phyloP scores from a whole-genome alignment of 2,113 vertebrate genomes.

The Perognathus longimembris region DNA sequence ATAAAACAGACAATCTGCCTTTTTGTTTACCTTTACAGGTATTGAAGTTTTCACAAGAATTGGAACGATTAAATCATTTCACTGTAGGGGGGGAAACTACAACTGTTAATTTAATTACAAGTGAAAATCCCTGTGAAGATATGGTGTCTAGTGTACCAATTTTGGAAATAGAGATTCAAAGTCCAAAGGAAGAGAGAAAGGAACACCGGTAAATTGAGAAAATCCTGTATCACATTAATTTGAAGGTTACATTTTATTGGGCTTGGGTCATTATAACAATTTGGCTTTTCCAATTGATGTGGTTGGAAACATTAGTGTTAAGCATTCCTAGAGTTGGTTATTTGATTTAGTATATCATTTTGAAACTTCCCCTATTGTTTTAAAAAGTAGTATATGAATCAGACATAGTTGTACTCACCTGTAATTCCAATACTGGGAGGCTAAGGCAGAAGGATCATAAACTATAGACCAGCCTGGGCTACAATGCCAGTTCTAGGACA shows the following conservation, averaged over 20 bases:
- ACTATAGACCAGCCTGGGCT: too few relatives aligned
- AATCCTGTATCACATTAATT: constrained; percentile 46
- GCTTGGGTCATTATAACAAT: constrained; percentile 25
- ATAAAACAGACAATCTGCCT: constrained; percentile 62
- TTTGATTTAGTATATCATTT: constrained; percentile 24
- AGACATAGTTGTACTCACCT: too few relatives aligned
- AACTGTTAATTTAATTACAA: constrained; percentile 56
- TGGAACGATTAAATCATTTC: constrained; percentile 67
- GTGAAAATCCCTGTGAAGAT: constrained; percentile 75
- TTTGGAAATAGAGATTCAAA: constrained; percentile 83
- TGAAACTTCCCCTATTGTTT: constrained; percentile 21
- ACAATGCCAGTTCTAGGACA: too few relatives aligned
- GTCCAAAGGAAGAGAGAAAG: constrained; percentile 85
- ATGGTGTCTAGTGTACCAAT: constrained; percentile 80
- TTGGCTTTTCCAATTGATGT: constrained; percentile 49
- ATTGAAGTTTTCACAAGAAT: constrained; percentile 79
- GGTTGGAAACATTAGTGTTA: constrained; percentile 48
- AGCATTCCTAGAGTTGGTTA: constrained; percentile 31
- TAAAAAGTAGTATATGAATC: constrained; percentile 11
- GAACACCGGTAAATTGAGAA: constrained; percentile 86
- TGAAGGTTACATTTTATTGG: constrained; percentile 52
- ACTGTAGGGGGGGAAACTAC: constrained; percentile 51
- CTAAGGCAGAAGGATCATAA: too few relatives aligned
- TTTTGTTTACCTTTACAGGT: constrained; percentile 83
- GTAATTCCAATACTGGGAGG: too few relatives aligned